These are phyloP conservation scores for Anarsia innoxiella DNA, from an alignment of 2,888 invertebrate genomes.

Conservation along the genomic window DNA sequence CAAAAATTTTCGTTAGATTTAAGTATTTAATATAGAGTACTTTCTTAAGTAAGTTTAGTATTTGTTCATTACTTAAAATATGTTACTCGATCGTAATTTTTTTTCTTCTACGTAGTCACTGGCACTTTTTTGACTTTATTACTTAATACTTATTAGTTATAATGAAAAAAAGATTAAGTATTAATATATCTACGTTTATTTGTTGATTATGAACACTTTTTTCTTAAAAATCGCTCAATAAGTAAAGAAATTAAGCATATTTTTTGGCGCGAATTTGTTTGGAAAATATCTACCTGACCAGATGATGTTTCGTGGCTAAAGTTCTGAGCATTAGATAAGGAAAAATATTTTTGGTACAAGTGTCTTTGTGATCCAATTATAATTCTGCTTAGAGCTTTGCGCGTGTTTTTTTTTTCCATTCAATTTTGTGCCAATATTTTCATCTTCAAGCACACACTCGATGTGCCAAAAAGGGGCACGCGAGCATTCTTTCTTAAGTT, in stretches of 20 bases:
- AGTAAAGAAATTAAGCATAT: constrained; percentile 22
- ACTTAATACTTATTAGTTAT: constrained; percentile 14
- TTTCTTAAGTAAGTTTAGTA: constrained; percentile 27
- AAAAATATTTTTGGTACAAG: background rate
- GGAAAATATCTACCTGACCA: too few species aligned
- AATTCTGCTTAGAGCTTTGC: background rate
- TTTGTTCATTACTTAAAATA: constrained; percentile 21
- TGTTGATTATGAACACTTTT: constrained; percentile 13
- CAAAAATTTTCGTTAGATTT: constrained; percentile 62
- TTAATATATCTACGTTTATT: constrained; percentile 26
- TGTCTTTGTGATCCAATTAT: background rate
- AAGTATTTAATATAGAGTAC: constrained; percentile 49
- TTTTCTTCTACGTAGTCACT: constrained; percentile 27
- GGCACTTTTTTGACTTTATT: constrained; percentile 35
- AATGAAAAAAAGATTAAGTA: constrained; percentile 23
- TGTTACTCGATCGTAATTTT: constrained; percentile 12
- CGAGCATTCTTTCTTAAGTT: constrained; percentile 15
- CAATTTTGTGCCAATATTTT: constrained; percentile 7
- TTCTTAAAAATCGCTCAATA: constrained; percentile 32
- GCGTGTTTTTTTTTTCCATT: background rate
- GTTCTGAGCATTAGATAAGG: background rate
- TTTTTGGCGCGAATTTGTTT: constrained; percentile 5
- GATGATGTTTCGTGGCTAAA: background rate
- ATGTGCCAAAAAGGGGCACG: too few species aligned
- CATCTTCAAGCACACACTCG: too few species aligned